Percentiles rank a stretch among this genome's conserved stretches.
These are phyloP conservation scores for Drosophila lini DNA, from an alignment of 1,140 invertebrate genomes.

Conservation along the genomic window DNA sequence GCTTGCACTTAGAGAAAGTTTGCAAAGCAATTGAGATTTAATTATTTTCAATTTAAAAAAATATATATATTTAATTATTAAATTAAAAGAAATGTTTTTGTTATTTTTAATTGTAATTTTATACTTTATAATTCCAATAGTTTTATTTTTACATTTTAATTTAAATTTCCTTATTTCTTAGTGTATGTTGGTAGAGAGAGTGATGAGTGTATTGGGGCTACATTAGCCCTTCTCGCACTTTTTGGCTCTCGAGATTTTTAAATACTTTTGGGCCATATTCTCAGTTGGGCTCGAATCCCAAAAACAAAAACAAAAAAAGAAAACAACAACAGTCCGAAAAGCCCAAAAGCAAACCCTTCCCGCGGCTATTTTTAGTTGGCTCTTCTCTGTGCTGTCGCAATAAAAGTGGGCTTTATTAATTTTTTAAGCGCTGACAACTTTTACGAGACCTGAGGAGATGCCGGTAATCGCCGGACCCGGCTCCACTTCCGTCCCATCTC, in stretches of 20 bases:
- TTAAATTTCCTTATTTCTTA: neutral
- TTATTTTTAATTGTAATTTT: too few relatives aligned
- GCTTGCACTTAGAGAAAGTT: neutral
- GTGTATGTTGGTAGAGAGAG: neutral
- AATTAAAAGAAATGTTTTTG: too few relatives aligned
- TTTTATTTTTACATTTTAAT: neutral
- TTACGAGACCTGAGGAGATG: constrained; percentile 67
- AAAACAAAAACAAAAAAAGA: constrained; percentile 18
- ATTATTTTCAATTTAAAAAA: neutral
- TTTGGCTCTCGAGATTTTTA: constrained; percentile 74
- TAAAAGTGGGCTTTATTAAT: constrained; percentile 79
- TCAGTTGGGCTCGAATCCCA: constrained; percentile 31
- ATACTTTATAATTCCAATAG: too few relatives aligned
- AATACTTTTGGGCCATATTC: constrained; percentile 73
- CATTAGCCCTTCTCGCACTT: constrained; percentile 67
- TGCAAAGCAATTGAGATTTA: neutral
- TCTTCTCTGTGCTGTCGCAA: constrained; percentile 28
- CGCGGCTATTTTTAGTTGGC: constrained; percentile 66
- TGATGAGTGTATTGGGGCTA: constrained; percentile 49
- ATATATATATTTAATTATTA: too few relatives aligned
- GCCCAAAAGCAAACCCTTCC: constrained; percentile 44
- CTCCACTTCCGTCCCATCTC: neutral
- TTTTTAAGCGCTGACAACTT: constrained; percentile 76
- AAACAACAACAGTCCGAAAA: constrained; percentile 10
- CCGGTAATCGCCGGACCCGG: constrained; percentile 30